Percentiles rank a stretch among this genome's conserved stretches.
phyloP scores from a whole-genome alignment of 2,888 invertebrate genomes.

The Scaptomyza reducta region DNA sequence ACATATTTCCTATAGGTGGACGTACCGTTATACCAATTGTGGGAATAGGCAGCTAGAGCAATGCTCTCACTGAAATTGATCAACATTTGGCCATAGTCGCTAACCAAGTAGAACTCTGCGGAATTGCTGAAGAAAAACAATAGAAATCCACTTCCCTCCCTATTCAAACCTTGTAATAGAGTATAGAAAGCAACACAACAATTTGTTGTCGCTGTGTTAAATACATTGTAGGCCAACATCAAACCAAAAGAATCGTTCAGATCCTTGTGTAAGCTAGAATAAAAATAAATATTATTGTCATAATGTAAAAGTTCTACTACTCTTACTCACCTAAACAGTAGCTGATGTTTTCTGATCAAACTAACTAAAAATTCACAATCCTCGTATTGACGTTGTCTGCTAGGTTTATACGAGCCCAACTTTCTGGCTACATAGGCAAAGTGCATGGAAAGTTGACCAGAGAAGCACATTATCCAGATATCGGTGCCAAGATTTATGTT shows the following conservation, averaged over 20 bases:
- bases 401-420: constrained; percentile 20
- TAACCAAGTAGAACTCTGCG: constrained; percentile 45
- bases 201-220: constrained; percentile 38
- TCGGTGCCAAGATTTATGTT: constrained; percentile 36
- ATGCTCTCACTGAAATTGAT: constrained; percentile 44
- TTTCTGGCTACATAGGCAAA: constrained; percentile 28
- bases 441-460: constrained; percentile 39
- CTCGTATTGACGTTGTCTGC: not conserved
- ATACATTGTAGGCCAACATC: constrained; percentile 48
- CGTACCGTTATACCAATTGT: constrained; percentile 56
- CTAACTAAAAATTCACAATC: constrained; percentile 33
- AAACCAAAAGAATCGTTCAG: constrained; percentile 47
- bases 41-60: constrained; percentile 39
- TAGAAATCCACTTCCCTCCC: constrained; percentile 49
- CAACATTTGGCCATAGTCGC: constrained; percentile 48
- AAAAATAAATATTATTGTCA: not conserved
- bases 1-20: constrained; percentile 39
- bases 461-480: constrained; percentile 44
- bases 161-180: constrained; percentile 44
- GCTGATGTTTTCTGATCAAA: constrained; percentile 37
- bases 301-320: too few species aligned
- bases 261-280: constrained; percentile 40
- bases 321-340: constrained; percentile 25
- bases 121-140: constrained; percentile 33
- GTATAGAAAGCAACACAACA: constrained; percentile 51